These are phyloP conservation scores for Lordiphosa clarofinis DNA, from an alignment of 1,140 invertebrate species.

Conservation along the genomic window DNA sequence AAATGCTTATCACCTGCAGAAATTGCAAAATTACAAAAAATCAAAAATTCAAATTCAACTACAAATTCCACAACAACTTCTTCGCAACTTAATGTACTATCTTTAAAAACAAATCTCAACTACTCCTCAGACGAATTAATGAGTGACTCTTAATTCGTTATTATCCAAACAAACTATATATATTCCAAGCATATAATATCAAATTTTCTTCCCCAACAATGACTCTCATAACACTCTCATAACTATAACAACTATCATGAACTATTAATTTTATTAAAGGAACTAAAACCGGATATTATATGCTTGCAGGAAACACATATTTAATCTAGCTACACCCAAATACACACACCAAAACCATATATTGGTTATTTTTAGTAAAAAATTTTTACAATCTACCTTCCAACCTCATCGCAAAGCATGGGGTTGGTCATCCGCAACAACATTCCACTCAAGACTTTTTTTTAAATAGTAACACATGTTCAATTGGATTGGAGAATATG, in stretches of 20 bases:
- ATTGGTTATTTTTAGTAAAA: constrained; percentile 4
- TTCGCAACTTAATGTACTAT: background rate
- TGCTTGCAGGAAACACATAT: constrained; percentile 6
- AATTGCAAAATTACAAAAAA: too few species aligned
- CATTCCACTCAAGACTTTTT: constrained; percentile 1
- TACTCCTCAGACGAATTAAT: constrained; percentile 3
- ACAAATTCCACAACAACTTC: background rate
- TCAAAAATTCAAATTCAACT: background rate
- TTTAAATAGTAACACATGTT: constrained; percentile 2
- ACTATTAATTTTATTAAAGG: constrained; percentile 5
- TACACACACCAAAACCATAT: constrained; percentile 3
- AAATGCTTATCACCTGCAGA: background rate
- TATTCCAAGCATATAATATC: background rate
- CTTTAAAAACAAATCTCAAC: constrained; percentile 1
- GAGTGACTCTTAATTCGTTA: constrained; percentile 1
- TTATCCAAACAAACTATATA: background rate
- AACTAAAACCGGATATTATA: constrained; percentile 3
- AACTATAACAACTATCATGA: constrained; percentile 2
- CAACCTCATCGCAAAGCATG: constrained; percentile 1
- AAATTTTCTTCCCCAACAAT: background rate
- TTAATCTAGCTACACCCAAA: background rate
- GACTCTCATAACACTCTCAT: background rate
- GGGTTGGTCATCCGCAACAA: constrained; percentile 1
- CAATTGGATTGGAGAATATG: background rate
- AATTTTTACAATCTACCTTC: background rate